These are phyloP conservation scores for Cryptoblepharus egeriae DNA, from an alignment of 2,797 vertebrate genomes.

Conservation along the genomic window DNA sequence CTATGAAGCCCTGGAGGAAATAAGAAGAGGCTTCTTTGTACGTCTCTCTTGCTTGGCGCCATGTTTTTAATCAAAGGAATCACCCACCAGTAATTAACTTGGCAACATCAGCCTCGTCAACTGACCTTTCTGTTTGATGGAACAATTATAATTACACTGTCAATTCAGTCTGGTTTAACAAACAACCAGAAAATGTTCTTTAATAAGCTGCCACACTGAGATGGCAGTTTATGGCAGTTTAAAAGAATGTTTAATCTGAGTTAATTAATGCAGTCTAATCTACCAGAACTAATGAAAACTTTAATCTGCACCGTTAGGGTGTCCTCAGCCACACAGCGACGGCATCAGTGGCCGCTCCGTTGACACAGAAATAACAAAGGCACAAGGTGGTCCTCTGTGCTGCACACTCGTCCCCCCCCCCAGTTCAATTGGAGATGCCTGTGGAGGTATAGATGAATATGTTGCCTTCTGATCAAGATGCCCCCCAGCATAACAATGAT, in stretches of 20 bases:
- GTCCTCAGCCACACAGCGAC: conserved; percentile 25
- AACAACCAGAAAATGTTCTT: conserved; percentile 63
- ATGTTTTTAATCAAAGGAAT: conserved; percentile 55
- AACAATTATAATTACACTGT: conserved; percentile 63
- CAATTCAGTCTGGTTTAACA: conserved; percentile 61
- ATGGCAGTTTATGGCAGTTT: conserved; percentile 49
- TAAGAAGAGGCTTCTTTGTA: background rate
- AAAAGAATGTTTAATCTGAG: conserved; percentile 62
- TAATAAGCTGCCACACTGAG: conserved; percentile 52
- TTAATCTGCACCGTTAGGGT: conserved; percentile 52
- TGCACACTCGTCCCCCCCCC: background rate
- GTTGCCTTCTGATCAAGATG: too few species aligned
- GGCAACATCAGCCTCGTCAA: conserved; percentile 49
- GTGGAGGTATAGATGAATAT: too few species aligned
- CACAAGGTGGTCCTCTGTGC: background rate
- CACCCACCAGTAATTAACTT: conserved; percentile 60
- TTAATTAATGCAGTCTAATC: conserved; percentile 69
- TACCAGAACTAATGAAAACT: conserved; percentile 69
- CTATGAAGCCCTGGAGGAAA: background rate
- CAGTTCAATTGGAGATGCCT: background rate
- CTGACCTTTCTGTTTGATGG: conserved; percentile 65
- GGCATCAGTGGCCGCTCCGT: background rate
- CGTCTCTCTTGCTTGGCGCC: conserved; percentile 10
- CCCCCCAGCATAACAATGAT: too few species aligned
- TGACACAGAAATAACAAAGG: background rate